Conservation (phyloP, 2,888 invertebrate species). For the Chesias legatella region DNA sequence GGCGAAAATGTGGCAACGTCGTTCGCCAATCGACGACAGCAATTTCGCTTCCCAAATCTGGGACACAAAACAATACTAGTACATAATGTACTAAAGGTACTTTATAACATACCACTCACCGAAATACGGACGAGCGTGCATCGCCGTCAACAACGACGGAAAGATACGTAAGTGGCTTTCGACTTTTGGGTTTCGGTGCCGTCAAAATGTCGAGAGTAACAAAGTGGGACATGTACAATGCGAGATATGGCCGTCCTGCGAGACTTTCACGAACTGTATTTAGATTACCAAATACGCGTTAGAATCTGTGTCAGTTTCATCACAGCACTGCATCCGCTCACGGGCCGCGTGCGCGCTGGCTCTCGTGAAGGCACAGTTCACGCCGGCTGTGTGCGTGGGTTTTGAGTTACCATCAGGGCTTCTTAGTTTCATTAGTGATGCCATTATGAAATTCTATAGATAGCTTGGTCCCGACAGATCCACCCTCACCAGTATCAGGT, state of each 20-base stretch:
- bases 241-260: conserved; percentile 72
- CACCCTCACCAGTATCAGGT: no score
- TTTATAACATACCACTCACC: conserved; percentile 43
- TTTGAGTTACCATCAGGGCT: conserved; percentile 28
- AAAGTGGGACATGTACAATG: conserved; percentile 71
- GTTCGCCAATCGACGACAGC: conserved; percentile 70
- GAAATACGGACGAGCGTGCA: conserved; percentile 37
- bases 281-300: conserved; percentile 79
- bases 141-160: conserved; percentile 58
- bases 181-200: conserved; percentile 70
- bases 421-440: conserved; percentile 12
- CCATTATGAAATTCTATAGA: conserved; percentile 2
- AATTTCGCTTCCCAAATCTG: conserved; percentile 72
- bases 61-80: conserved; percentile 59
- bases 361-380: conserved; percentile 48
- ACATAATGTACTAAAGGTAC: conserved; percentile 15
- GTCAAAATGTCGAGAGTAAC: conserved; percentile 66
- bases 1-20: conserved; percentile 73
- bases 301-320: conserved; percentile 80
- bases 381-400: conserved; percentile 33
- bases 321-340: conserved; percentile 72
- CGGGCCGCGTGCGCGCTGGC: conserved; percentile 51
- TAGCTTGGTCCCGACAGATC: conserved; percentile 5
- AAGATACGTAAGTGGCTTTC: conserved; percentile 55
- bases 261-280: conserved; percentile 77